Base-by-base conservation (phyloP, 1,140 invertebrate species). In the Achatina immaculata region DNA sequence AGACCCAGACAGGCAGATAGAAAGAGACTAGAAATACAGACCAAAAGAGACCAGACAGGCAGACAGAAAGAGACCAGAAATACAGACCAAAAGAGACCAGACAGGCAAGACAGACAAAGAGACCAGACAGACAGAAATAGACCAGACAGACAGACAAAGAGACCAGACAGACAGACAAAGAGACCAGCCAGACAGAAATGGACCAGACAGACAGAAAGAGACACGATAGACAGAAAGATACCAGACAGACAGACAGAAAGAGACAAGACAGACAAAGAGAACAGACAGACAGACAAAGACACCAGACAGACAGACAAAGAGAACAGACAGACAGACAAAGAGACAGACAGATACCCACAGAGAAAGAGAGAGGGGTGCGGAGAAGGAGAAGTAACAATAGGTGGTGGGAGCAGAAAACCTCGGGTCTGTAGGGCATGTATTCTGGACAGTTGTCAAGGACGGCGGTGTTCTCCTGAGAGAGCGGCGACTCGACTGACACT, bases 191-290 rank as follows among this genome's bases (percentile, higher is more conserved):
- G 65, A 66, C 14, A 66, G 14, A 66, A 28, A 66, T 11, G 28
- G 65, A 66, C 9, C 11, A 66, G 65, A 66, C 14, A 66, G 65
- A 66, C 14, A 66, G 65, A 66, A 28, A 66, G 65, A 66, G 65
- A 66, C 11, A 51, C 48, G 48, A 11, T 24, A 51, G 24, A 24
- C 48, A 51, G 48, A 14, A 24, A 51, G 48, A n/a, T 24, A 24
- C 11, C 48, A 51, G 48, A 51, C 48, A 51, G 11, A 51, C 48
- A 51, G 65, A 66, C 14, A 66, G 65, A 66, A 11, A 31, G 65
- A 66, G 65, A 66, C 19, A 66, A n/a, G n/a, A n/a, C 9, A 66
- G 65, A 66, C 14, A 66, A 66, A n/a, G 65, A 31, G 65, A 9
- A 66, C 24, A 14, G 48, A 31, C 14, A 66, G 65, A 66, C 14